Evolutionary conservation across 2,797 vertebrate genomes (phyloP).

Genomic region (Peromyscus aztecus): DNA sequence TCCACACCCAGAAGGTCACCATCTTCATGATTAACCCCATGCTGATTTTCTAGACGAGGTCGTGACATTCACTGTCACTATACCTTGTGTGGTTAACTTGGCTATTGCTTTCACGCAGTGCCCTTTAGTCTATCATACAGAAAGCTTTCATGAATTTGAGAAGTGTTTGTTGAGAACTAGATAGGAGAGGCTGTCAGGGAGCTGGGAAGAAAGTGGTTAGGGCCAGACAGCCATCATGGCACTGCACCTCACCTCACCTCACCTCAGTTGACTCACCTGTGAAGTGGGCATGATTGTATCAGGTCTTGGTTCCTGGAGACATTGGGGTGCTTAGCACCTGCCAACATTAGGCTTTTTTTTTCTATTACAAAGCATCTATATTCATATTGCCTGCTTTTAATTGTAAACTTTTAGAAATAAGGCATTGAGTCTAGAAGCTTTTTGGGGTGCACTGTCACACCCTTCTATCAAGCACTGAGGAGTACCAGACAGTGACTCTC

Average conservation of each 20-base stretch:
- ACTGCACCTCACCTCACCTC: background rate
- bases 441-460: background rate
- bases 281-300: background rate
- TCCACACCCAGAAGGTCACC: background rate
- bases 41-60: background rate
- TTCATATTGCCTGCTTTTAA: background rate
- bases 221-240: background rate
- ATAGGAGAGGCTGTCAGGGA: background rate
- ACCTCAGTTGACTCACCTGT: background rate
- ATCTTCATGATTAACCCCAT: background rate
- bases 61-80: fast-evolving
- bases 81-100: background rate
- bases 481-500: background rate
- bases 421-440: background rate
- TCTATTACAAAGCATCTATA: background rate
- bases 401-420: background rate
- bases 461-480: background rate
- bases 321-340: background rate
- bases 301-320: background rate
- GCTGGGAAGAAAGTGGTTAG: background rate
- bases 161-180: background rate
- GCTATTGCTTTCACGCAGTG: background rate
- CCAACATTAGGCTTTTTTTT: background rate
- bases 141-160: background rate
- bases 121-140: background rate